A percentile compares a stretch with the other conserved stretches of the same genome.
phyloP scores from a whole-genome alignment of 2,888 invertebrate species.

The Sminthurides aquaticus region DNA sequence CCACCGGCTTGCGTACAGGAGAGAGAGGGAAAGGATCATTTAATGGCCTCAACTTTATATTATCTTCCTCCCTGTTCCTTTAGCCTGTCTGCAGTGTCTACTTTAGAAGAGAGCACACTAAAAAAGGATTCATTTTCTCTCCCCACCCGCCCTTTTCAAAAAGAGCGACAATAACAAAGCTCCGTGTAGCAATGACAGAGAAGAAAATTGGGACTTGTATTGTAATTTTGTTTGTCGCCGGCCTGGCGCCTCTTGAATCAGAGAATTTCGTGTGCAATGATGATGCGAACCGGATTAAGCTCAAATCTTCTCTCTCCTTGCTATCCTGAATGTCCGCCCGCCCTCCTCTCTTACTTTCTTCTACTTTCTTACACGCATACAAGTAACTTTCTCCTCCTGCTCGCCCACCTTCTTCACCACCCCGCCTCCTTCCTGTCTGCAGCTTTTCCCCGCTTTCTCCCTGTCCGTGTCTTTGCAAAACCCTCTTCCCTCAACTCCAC shows the following conservation, averaged over 20 bases:
- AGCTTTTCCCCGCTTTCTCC: too few species aligned
- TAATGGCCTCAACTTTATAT: constrained; percentile 4
- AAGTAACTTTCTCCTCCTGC: too few species aligned
- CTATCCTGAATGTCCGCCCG: too few species aligned
- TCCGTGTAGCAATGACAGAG: constrained; percentile 21
- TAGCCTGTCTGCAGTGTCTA: not conserved
- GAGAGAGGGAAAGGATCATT: constrained; percentile 1
- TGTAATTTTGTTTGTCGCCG: constrained; percentile 41
- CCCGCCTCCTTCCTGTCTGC: too few species aligned
- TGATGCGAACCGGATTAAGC: not conserved
- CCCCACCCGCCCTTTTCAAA: too few species aligned
- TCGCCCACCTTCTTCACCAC: too few species aligned
- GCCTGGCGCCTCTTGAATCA: constrained; percentile 29
- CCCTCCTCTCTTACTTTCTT: too few species aligned
- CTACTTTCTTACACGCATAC: too few species aligned
- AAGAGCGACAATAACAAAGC: constrained; percentile 7
- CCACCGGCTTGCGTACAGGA: not conserved
- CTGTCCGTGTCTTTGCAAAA: too few species aligned
- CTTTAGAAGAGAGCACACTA: not conserved
- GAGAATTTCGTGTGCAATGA: not conserved
- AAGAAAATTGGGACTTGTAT: constrained; percentile 35
- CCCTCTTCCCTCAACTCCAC: too few species aligned
- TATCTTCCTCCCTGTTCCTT: not conserved
- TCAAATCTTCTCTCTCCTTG: too few species aligned
- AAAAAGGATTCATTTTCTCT: too few species aligned